Evolutionary conservation across 2,888 invertebrate species (phyloP), one percentile per base, ranked within the genome.

Genomic region (Calephelis perditalis): DNA sequence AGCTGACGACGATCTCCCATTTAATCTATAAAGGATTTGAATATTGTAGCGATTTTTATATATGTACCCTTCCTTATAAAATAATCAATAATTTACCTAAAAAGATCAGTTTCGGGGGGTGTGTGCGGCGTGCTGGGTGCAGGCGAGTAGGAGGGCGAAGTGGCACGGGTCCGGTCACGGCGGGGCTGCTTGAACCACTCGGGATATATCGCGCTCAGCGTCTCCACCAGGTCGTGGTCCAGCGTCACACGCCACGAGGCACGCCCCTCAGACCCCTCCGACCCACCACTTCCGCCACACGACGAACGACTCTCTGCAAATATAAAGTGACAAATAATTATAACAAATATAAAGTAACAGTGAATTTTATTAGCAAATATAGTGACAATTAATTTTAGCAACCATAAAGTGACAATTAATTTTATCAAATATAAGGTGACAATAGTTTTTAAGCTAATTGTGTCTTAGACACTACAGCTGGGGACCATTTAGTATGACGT

Each of bases 171-270:
- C 72, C 84, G 88, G 68, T 84, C 84, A 68, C 84, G 81, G 69
- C 82, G 82, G 77, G 87, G 87, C 72, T 86, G 86, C 81, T 95
- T 95, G 92, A 97, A 97, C 97, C 97, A 97, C 94, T 96, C 96
- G 74, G 97, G 97, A 91, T 97, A 97, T 86, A 96, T 96, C 77
- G 96, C 95, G 85, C 96, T 95, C 81, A 97, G 95, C 81, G 97
- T 97, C 90, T 97, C 96, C 85, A 97, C 94, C 78, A 97, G 93
- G 92, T 97, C 97, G 92, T 96, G 95, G 92, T 97, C 97, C 91
- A 97, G 94, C 89, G 96, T 96, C 84, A 97, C 94, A 92, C 95
- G 95, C 97, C 97, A 97, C 92, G 95, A 96, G 80, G 93, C 94
- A 85, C 91, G 92, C 85, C 91, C 92, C 86, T 93, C 93, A 91